Percentiles rank a stretch among this genome's conserved stretches.
phyloP scores from a whole-genome alignment of 2,113 vertebrate genomes.

The Chaenocephalus aceratus region DNA sequence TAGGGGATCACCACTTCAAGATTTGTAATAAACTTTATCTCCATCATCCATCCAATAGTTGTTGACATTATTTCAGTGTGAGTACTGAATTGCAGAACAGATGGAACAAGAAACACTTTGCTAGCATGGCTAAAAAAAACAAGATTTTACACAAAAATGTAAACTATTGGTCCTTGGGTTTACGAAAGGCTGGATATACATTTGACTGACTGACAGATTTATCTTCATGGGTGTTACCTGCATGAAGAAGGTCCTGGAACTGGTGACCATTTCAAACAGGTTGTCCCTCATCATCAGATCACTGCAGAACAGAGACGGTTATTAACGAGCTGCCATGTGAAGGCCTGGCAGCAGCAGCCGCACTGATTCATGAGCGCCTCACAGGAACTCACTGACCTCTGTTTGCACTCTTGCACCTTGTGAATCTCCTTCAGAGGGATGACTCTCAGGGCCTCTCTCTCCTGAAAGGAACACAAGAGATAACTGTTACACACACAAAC shows the following conservation, averaged over 20 bases:
- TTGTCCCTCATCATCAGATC: conserved; percentile 99
- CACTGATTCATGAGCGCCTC: too few species aligned
- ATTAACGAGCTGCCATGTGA: background rate
- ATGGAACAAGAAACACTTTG: too few species aligned
- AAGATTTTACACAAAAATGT: too few species aligned
- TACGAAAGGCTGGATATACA: too few species aligned
- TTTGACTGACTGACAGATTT: too few species aligned
- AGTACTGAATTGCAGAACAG: too few species aligned
- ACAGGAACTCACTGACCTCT: conserved; percentile 86
- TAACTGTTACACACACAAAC: background rate
- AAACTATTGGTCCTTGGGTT: too few species aligned
- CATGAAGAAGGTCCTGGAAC: conserved; percentile 94
- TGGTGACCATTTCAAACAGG: conserved; percentile 97
- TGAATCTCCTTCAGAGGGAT: conserved; percentile 94
- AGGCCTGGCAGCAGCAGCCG: too few species aligned
- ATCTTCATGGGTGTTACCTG: conserved; percentile 85
- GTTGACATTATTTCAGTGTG: too few species aligned
- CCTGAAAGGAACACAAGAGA: conserved; percentile 67
- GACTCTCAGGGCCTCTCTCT: conserved; percentile 91
- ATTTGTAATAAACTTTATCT: too few species aligned
- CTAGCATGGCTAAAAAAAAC: too few species aligned
- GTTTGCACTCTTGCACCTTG: conserved; percentile 97
- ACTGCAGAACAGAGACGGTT: conserved; percentile 72
- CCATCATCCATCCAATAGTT: background rate
- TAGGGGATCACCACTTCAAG: too few species aligned